Base-by-base conservation (phyloP, 2,888 invertebrate genomes). In the Noctua comes region DNA sequence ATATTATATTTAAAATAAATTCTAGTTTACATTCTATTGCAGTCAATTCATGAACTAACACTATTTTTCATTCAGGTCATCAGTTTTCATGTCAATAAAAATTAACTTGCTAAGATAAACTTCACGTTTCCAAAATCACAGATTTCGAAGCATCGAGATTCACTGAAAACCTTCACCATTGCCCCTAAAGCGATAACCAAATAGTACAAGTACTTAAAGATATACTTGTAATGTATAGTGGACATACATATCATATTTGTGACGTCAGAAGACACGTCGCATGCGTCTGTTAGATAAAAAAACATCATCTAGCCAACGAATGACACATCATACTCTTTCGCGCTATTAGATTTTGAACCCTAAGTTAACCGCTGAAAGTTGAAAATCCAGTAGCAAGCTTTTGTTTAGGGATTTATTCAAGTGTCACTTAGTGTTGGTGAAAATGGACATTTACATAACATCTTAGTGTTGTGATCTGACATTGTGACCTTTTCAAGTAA, bases 401-500 rank as follows among this genome's bases (percentile, higher is more conserved):
- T 27, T 27, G n/a, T 66, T 43, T 10, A 43, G 21, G 18, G 24
- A 43, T 18, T 43, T 8, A 27, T 66, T n/a, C 0, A 66, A 43
- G 40, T 40, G 11, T 65, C 7, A 16, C 65, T 16, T 65, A 40
- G 16, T 65, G 13, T 27, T 43, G 43, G 66, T 16, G 43, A 66
- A 66, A 66, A 66, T 43, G 7, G 43, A 1, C 7, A 43, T 66
- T 66, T 68, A 80, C 65, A 66, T 74, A 81, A 72, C 31, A 54
- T 46, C 27, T 51, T 13, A 64, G 31, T 65, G 59, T 74, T 48
- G 62, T 31, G 69, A 70, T 68, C 65, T 73, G 68, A 43, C 40
- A 73, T 36, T 62, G 2, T 68, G 48, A 74, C 73, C 86, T 74
- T 68, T 71, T 46, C 64, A 77, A 81, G 79, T 79, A 70, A 65